Percentiles rank a stretch among this genome's conserved stretches.
Evolutionary conservation across 1,140 invertebrate genomes (phyloP).

Genomic region (Drosophila willistoni): DNA sequence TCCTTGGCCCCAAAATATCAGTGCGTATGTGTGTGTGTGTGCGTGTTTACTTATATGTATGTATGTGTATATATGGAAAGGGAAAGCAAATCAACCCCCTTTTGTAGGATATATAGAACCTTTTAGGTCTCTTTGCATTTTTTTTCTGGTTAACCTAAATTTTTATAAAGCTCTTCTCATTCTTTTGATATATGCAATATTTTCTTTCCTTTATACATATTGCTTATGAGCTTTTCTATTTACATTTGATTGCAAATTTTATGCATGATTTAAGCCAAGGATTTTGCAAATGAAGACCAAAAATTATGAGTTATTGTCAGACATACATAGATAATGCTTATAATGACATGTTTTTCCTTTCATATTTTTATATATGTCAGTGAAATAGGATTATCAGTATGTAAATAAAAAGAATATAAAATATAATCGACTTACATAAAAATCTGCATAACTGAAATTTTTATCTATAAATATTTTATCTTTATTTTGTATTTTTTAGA

Average conservation of each 20-base stretch:
- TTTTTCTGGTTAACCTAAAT: constrained; percentile 35
- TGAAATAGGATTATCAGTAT: neutral
- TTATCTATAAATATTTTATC: neutral
- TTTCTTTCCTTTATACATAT: neutral
- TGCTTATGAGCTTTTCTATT: constrained; percentile 74
- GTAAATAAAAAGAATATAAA: neutral
- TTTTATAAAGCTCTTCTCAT: constrained; percentile 52
- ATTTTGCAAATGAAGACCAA: constrained; percentile 15
- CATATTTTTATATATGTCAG: neutral
- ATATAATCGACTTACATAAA: neutral
- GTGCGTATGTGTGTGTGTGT: neutral
- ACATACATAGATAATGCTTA: neutral
- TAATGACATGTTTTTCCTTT: neutral
- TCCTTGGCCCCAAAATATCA: constrained; percentile 60
- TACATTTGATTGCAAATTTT: constrained; percentile 75
- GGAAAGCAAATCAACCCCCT: constrained; percentile 34
- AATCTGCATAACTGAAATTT: neutral
- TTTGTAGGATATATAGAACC: constrained; percentile 27
- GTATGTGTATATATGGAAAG: neutral
- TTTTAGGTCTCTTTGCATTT: constrained; percentile 26
- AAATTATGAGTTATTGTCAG: constrained; percentile 18
- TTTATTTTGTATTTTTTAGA: no score
- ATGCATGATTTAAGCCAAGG: constrained; percentile 47
- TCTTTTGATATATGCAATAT: constrained; percentile 19
- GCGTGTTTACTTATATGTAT: neutral